Evolutionary conservation across 2,888 invertebrate species (phyloP).

Genomic region (Minunthozetes semirufus): DNA sequence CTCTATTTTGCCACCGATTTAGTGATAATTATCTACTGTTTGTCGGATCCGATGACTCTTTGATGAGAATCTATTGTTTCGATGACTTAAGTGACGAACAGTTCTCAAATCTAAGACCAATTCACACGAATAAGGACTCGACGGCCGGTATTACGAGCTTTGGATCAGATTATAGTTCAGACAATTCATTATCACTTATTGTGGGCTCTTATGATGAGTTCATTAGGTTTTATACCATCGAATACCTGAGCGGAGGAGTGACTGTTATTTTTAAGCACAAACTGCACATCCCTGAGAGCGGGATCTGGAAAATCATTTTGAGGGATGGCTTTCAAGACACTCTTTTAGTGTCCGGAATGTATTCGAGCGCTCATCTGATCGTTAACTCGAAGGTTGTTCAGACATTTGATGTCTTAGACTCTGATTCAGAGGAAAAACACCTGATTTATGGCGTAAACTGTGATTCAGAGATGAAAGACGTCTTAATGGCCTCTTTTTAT

Average conservation of each 20-base stretch:
- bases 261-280: background rate
- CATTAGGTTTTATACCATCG: constrained; percentile 23
- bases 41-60: constrained; percentile 25
- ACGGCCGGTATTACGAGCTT: constrained; percentile 25
- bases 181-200: constrained; percentile 10
- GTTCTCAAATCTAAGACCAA: background rate
- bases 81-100: background rate
- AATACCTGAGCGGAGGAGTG: background rate
- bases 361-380: constrained; percentile 25
- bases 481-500: constrained; percentile 29
- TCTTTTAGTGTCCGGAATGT: constrained; percentile 31
- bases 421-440: background rate
- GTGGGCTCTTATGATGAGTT: constrained; percentile 34
- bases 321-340: background rate
- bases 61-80: background rate
- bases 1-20: background rate
- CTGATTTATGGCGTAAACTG: constrained; percentile 21
- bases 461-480: background rate
- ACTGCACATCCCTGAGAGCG: constrained; percentile 14
- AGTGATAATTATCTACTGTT: constrained; percentile 10
- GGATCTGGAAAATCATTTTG: constrained; percentile 28
- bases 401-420: background rate
- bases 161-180: background rate
- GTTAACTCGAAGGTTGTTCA: background rate
- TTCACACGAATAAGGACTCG: constrained; percentile 26